Percentiles rank a stretch among this genome's conserved stretches.
Conservation (phyloP, 2,797 vertebrate genomes). For the Peromyscus melanophrys region DNA sequence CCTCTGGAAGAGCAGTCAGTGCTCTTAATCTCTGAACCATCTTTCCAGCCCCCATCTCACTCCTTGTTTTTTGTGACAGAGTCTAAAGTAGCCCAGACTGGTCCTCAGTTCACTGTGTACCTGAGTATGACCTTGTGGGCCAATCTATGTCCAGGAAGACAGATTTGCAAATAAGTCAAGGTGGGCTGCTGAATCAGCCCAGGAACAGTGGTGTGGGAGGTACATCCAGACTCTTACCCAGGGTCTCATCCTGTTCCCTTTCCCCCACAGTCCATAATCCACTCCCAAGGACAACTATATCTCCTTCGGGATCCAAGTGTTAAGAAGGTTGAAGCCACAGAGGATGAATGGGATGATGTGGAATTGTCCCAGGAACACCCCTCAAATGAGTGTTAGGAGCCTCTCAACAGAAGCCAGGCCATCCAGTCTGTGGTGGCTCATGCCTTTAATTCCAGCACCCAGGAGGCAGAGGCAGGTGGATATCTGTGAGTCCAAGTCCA, state of each 20-base stretch:
- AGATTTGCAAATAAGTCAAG: neutral
- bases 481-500: no score
- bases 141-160: neutral
- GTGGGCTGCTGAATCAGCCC: neutral
- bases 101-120: neutral
- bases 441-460: no score
- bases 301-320: neutral
- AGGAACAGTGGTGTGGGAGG: neutral
- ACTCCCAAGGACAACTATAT: neutral
- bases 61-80: neutral
- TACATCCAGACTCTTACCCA: neutral
- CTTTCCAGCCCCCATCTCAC: neutral
- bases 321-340: neutral
- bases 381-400: neutral
- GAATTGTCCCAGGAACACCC: neutral
- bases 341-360: neutral
- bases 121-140: neutral
- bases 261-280: neutral
- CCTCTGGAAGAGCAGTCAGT: neutral
- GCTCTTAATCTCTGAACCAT: neutral
- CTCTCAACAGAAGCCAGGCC: no score
- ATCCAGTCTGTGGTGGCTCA: no score
- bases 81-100: neutral
- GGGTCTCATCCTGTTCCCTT: no score
- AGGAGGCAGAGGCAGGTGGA: no score